Evolutionary conservation across 2,888 invertebrate species (phyloP).

Genomic region (Lasioglossum figueresi): DNA sequence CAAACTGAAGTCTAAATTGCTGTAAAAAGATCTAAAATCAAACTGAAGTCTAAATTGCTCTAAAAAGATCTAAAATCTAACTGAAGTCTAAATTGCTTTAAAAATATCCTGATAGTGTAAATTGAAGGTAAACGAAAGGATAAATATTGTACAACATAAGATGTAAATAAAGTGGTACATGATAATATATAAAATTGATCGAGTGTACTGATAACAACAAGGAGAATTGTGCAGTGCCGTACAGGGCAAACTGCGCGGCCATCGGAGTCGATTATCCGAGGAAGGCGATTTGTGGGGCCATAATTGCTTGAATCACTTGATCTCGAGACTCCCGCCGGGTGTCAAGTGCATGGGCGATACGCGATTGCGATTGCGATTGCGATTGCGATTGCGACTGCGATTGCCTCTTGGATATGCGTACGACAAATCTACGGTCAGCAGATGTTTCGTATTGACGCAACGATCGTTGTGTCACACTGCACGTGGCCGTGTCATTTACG

Average conservation of each 20-base stretch:
- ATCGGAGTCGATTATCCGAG: conserved; percentile 45
- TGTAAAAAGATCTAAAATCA: no score
- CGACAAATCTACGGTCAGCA: conserved; percentile 36
- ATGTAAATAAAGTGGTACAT: background rate
- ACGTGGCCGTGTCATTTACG: conserved; percentile 32
- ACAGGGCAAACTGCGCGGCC: background rate
- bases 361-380: conserved; percentile 10
- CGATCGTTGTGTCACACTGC: conserved; percentile 21
- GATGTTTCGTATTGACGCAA: conserved; percentile 52
- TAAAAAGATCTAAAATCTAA: no score
- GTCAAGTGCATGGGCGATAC: conserved; percentile 60
- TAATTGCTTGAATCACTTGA: conserved; percentile 62
- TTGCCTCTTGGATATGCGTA: conserved; percentile 47
- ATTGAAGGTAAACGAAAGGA: no score
- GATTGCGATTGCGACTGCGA: background rate
- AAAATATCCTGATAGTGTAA: no score
- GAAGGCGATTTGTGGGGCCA: conserved; percentile 45
- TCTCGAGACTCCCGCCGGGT: conserved; percentile 48
- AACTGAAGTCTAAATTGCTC: no score
- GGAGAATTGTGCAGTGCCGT: background rate
- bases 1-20: no score
- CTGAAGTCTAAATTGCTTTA: no score
- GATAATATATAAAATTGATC: background rate
- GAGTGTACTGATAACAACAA: background rate
- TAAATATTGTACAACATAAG: background rate